Base-by-base conservation (phyloP, 2,797 vertebrate genomes). In the Tokudaia muenninki region DNA sequence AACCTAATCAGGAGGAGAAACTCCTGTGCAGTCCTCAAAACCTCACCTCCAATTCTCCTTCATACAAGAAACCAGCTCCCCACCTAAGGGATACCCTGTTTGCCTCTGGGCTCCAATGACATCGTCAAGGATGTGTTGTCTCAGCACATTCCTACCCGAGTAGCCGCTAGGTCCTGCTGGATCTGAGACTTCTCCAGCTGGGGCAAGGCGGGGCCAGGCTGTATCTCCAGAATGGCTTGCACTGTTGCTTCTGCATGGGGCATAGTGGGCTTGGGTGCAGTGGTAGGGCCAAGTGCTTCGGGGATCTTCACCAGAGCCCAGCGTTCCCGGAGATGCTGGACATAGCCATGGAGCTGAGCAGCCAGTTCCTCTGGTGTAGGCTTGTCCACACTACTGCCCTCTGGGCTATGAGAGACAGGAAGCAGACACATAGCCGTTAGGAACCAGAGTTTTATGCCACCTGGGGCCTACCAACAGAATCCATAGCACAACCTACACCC, bases 171-270 rank as follows among this genome's bases (percentile, higher is more conserved):
- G 34, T 99, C 99, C 96, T 98, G 98, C 96, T 99, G 98, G 95
- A 99, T 98, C 44, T 98, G 98, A 0, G 96, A 95, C 98, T 99
- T 99, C 96, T 99, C 99, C 75, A 97, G 98, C 97, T 97, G 98
- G 95, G 97, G 97, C 79, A 98, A 98, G 5, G 96, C 94, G 0
- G 81, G 84, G 87, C 98, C 98, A 0, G 97, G 97, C 24, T 98
- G 98, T 9, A 97, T 98, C 93, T 97, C 98, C 50, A 92, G 65
- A 74, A 98, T 70, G 0, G 97, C 96, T 77, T 75, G 91, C 21
- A 98, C 94, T 11, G 86, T 97, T 92, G 82, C 90, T 81, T 98
- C 98, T 0, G 97, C 96, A 0, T 87, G 97, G 24, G 96, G 94
- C 47, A n/a, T 26, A 3, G 90, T n/a, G 0, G 98, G 91, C 96